Percentiles rank a stretch among this genome's conserved stretches.
Conservation (phyloP, 2,888 invertebrate species). For the Tuta absoluta region DNA sequence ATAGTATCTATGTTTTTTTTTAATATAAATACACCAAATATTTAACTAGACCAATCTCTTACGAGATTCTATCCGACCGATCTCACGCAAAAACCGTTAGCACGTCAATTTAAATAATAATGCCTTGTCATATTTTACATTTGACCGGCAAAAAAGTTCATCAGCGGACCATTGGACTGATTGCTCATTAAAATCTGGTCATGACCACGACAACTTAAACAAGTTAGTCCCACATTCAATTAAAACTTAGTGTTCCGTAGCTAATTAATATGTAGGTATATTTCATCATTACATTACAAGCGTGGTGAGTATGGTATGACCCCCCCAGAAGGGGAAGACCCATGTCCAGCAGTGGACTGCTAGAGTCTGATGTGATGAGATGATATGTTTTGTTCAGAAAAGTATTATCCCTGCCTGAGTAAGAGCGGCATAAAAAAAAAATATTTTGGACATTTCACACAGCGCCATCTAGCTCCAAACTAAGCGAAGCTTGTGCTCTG, state of each 20-base stretch:
- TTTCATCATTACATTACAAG: too few relatives aligned
- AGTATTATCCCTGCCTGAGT: too few relatives aligned
- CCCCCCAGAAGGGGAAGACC: too few relatives aligned
- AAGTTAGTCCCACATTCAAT: background rate
- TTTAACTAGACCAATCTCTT: background rate
- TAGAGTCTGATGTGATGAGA: too few relatives aligned
- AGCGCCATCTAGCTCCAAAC: too few relatives aligned
- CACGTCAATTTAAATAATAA: constrained; percentile 8
- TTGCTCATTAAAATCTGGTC: constrained; percentile 14
- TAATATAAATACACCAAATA: background rate
- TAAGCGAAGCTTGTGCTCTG: too few relatives aligned
- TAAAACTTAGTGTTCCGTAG: constrained; percentile 9
- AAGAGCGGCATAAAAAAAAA: too few relatives aligned
- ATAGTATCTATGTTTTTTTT: background rate
- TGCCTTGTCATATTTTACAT: constrained; percentile 16
- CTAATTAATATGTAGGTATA: background rate
- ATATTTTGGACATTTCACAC: too few relatives aligned
- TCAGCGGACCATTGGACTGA: constrained; percentile 10
- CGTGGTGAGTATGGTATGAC: too few relatives aligned
- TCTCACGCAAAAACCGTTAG: constrained; percentile 8
- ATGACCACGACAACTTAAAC: constrained; percentile 5
- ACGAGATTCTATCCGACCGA: background rate
- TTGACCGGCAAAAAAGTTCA: constrained; percentile 17
- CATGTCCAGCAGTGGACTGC: too few relatives aligned
- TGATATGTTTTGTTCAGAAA: too few relatives aligned